Percentiles rank a stretch among this genome's conserved stretches.
Evolutionary conservation across 2,888 invertebrate genomes (phyloP).

Genomic region (Microctonus aethiopoides): DNA sequence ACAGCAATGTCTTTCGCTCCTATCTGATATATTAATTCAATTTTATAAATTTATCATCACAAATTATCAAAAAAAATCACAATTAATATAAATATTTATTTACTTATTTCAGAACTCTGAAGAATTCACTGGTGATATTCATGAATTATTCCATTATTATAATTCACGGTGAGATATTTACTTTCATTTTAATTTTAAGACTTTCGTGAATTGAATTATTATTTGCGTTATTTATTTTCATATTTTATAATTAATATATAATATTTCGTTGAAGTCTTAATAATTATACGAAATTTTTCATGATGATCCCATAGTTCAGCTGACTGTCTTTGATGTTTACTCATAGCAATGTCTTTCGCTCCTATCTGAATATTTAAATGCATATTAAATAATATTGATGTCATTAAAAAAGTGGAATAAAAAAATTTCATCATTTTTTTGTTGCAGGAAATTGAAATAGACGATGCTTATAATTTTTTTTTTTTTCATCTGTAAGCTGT

Average conservation of each 20-base stretch:
- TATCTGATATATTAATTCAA: slow-evolving; percentile 66
- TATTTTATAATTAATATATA: not conserved
- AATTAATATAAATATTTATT: slow-evolving; percentile 7
- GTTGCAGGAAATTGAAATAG: not conserved
- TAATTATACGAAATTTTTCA: not conserved
- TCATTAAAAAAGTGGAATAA: not conserved
- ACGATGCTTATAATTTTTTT: not conserved
- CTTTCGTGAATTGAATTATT: too few species aligned
- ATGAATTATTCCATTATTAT: not conserved
- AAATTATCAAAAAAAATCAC: not conserved
- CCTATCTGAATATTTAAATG: slow-evolving; percentile 43
- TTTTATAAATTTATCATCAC: not conserved
- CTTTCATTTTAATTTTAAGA: too few species aligned
- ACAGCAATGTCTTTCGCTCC: slow-evolving; percentile 66
- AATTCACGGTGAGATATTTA: not conserved
- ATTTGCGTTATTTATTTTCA: not conserved
- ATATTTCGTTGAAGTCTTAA: too few species aligned
- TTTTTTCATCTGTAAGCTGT: not conserved
- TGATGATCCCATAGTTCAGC: slow-evolving; percentile 54
- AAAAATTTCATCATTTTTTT: not conserved
- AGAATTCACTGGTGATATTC: too few species aligned
- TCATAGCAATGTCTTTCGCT: slow-evolving; percentile 47
- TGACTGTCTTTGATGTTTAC: slow-evolving; percentile 43
- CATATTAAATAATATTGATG: not conserved
- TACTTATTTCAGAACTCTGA: not conserved